Base-by-base conservation (phyloP, 30 jellyfish, hydroid and myxozoan genomes). In the Aurelia sp. region DNA sequence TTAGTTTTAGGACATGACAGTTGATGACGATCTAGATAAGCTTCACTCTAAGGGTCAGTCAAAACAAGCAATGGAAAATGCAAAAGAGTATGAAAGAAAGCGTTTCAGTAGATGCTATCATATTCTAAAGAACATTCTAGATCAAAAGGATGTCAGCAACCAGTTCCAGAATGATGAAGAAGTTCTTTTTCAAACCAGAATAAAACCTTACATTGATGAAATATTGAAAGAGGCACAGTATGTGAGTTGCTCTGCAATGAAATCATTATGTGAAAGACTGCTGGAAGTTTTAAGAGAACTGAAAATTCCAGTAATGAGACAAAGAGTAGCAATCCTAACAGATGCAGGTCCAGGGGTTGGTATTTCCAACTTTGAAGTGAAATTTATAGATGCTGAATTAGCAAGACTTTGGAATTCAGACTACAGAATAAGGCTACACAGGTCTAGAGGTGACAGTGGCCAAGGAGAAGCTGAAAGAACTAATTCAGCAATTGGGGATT, bases 281-380 rank as follows among this genome's bases (percentile, higher is more conserved):
- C 57, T 74, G 75, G 78, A 74, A 4, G 23, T 57, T 12, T 22
- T 55, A 52, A 44, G 62, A 52, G 86, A 59, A 11, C n/a, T 74
- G 80, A 40, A 47, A 71, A 40, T 71, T 48, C 82, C 82, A 71
- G 13, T 71, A 12, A 44, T 71, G 44, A 2, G 53, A 44, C 82
- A 76, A 19, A 71, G 78, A 17, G 37, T n/a, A 48, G 64, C 67
- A 20, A 20, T 6, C 66, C 66, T 71, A 18, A 71, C 82, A 33
- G 82, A 71, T 22, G 77, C 82, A 11, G 82, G 82, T 20, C 82
- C 76, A 20, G 77, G 82, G 11, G 82, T 71, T 20, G 82, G 82
- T 47, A 76, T 71, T 31, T 71, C 82, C 11, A 71, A 71, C 22
- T 71, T 71, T 71, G 82, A 40, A 40, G 51, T 40, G 51, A 40